Percentiles rank a stretch among this genome's conserved stretches.
Conservation (phyloP, 2,113 vertebrate genomes). For the Pipa parva region DNA sequence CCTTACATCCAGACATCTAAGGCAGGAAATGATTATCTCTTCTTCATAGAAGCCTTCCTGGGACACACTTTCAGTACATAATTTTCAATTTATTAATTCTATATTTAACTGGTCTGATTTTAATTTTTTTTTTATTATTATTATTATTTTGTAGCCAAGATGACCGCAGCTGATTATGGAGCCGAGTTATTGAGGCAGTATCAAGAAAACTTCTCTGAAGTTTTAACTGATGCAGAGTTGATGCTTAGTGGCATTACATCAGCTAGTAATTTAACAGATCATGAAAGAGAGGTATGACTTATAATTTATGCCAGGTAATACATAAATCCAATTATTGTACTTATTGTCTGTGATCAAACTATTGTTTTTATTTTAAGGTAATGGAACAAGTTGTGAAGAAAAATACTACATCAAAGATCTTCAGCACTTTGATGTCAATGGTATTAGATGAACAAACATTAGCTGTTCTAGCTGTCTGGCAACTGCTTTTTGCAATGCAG, state of each 20-base stretch:
- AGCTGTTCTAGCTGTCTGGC: slow-evolving; percentile 56
- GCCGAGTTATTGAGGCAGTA: slow-evolving; percentile 55
- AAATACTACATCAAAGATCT: slow-evolving; percentile 22
- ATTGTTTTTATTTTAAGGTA: slow-evolving; percentile 40
- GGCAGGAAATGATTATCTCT: no score
- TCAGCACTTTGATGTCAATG: slow-evolving; percentile 51
- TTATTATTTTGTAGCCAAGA: slow-evolving; percentile 46
- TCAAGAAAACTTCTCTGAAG: slow-evolving; percentile 51
- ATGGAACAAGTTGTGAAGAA: slow-evolving; percentile 54
- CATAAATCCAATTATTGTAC: not conserved
- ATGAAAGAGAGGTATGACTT: slow-evolving; percentile 60
- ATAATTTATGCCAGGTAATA: not conserved
- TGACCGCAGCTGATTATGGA: slow-evolving; percentile 51
- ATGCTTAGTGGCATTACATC: slow-evolving; percentile 53
- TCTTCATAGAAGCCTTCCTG: no score
- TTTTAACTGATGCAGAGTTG: slow-evolving; percentile 50
- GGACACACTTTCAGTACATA: no score
- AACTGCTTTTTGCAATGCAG: slow-evolving; percentile 53
- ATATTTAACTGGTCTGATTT: no score
- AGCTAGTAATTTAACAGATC: slow-evolving; percentile 49
- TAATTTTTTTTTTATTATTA: no score
- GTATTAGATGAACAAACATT: slow-evolving; percentile 54
- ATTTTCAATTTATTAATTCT: no score
- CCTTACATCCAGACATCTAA: no score
- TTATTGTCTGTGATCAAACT: not conserved